phyloP scores from a whole-genome alignment of 2,888 invertebrate species.

The Oscheius sp. region DNA sequence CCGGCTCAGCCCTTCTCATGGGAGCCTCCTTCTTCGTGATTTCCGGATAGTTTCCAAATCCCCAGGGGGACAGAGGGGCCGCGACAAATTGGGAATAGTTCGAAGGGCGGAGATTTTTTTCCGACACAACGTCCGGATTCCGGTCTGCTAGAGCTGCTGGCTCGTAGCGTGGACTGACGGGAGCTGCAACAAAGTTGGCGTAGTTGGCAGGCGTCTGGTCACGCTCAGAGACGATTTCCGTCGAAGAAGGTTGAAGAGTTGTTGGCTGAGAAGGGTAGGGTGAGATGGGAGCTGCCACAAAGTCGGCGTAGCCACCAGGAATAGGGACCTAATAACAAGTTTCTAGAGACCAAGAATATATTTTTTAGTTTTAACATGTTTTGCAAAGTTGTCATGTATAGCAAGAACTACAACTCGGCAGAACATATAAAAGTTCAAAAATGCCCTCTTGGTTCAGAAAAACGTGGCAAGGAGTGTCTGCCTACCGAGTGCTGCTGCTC shows the following conservation, averaged over 20 bases:
- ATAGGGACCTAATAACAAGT: slow-evolving; percentile 1
- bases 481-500: slow-evolving; percentile 22
- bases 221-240: slow-evolving; percentile 9
- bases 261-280: slow-evolving; percentile 23
- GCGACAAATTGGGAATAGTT: slow-evolving; percentile 53
- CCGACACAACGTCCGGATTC: slow-evolving; percentile 27
- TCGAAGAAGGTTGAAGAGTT: background rate
- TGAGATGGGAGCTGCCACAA: slow-evolving; percentile 51
- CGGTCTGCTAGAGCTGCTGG: background rate
- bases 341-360: too few species aligned
- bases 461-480: background rate
- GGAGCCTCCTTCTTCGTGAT: slow-evolving; percentile 40
- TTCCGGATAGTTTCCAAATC: slow-evolving; percentile 61
- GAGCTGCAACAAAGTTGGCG: slow-evolving; percentile 50
- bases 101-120: slow-evolving; percentile 38
- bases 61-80: slow-evolving; percentile 32
- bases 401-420: too few species aligned
- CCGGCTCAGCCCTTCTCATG: background rate
- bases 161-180: slow-evolving; percentile 45
- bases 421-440: too few species aligned
- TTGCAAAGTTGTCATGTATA: too few species aligned
- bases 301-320: slow-evolving; percentile 40
- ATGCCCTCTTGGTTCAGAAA: background rate
- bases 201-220: slow-evolving; percentile 38
- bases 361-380: too few species aligned